Base-by-base conservation (phyloP, 2,888 invertebrate species). In the Limnephilus rhombicus region DNA sequence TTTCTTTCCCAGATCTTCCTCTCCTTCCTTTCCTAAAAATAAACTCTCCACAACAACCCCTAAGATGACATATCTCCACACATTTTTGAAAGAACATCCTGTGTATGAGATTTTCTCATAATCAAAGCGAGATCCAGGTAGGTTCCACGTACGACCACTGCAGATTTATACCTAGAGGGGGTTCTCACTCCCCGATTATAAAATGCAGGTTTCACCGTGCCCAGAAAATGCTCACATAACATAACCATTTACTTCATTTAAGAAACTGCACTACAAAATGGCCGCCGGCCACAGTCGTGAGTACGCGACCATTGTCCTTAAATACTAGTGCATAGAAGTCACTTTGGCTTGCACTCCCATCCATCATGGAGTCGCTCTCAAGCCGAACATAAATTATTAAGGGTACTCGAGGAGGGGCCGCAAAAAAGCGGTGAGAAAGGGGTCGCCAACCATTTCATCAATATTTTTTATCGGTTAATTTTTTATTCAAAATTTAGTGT, bases 351-450 rank as follows among this genome's bases (percentile, higher is more conserved):
- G 89, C 89, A 82, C 31, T 83, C 12, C 85, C 90, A 91, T 92
- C 87, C 93, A 92, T 92, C 91, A 93, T 93, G 93, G 93, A 91
- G 87, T 89, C 92, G 88, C 85, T 49, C 85, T 90, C 85, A 29
- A 82, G 80, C 49, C 45, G n/a, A 91, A 29, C 91, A 92, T 91
- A 90, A 93, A 93, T 68, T 68, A 93, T 93, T 91, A 93, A 93
- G 90, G 91, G 93, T 85, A 85, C 92, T 91, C 93, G 90, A 80
- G 87, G 68, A 82, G 80, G 41, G 68, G 85, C 89, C 93, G 90
- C 90, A 86, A 92, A 91, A 90, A 82, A 91, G 83, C 87, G 92
- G 80, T 68, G 86, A 18, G 24, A 87, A 82, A 87, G 92, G 68
- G 53, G 85, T 91, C 24, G 9, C 13, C 82, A 86, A 85, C 24